phyloP scores from a whole-genome alignment of 2,888 invertebrate genomes.

The Allacma fusca region DNA sequence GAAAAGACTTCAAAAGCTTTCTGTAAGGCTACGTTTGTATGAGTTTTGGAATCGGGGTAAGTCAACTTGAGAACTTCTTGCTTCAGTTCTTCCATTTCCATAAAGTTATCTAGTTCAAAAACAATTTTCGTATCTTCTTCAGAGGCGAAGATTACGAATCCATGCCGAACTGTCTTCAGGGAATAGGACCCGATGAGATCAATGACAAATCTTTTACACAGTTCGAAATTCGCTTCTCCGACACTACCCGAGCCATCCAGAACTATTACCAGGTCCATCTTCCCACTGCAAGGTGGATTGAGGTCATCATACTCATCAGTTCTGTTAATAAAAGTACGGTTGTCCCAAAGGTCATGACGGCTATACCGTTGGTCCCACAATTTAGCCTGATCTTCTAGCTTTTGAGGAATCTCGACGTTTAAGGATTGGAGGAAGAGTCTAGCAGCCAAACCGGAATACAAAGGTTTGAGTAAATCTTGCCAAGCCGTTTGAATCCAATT shows the following conservation, averaged over 20 bases:
- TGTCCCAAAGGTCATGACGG: constrained; percentile 12
- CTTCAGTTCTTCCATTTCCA: neutral
- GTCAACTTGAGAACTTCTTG: neutral
- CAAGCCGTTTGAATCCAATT: constrained; percentile 32
- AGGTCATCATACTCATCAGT: constrained; percentile 13
- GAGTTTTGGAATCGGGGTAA: constrained; percentile 20
- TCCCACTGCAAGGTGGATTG: constrained; percentile 46
- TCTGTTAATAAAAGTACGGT: constrained; percentile 2
- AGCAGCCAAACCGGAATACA: constrained; percentile 50
- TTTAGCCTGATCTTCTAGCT: constrained; percentile 37
- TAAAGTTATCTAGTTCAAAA: constrained; percentile 18
- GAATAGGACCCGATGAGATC: constrained; percentile 46
- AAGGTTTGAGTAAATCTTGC: constrained; percentile 40
- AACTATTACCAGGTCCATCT: constrained; percentile 52
- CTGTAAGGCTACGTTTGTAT: constrained; percentile 28
- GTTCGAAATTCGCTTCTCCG: constrained; percentile 34
- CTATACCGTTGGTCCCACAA: constrained; percentile 46
- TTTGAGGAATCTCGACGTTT: constrained; percentile 40
- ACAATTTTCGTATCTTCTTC: constrained; percentile 9
- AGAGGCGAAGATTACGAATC: constrained; percentile 43
- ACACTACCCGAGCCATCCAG: constrained; percentile 53
- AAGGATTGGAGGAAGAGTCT: constrained; percentile 41
- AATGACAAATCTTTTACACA: constrained; percentile 45
- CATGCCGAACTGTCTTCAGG: constrained; percentile 37
- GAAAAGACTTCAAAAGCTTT: constrained; percentile 4